Evolutionary conservation across 1,140 invertebrate genomes (phyloP).

Genomic region (Aphidius gifuensis): DNA sequence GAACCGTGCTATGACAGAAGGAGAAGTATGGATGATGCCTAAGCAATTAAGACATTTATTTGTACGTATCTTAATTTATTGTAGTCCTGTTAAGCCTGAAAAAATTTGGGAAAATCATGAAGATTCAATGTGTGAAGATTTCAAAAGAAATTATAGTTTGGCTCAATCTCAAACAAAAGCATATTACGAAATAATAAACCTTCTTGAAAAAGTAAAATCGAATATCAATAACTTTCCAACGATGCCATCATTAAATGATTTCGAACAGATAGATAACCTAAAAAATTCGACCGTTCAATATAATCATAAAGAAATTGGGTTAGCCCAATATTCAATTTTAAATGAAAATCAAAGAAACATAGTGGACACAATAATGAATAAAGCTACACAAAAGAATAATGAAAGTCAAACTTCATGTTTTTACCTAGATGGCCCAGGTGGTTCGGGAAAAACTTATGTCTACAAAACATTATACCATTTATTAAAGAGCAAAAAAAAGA

Average conservation of each 20-base stretch:
- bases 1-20: slow-evolving; percentile 16
- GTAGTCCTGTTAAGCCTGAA: slow-evolving; percentile 18
- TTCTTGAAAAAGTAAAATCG: slow-evolving; percentile 16
- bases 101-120: slow-evolving; percentile 21
- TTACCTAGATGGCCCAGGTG: too few species aligned
- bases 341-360: slow-evolving; percentile 17
- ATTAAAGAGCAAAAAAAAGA: slow-evolving; percentile 17
- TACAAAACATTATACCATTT: slow-evolving; percentile 22
- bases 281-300: slow-evolving; percentile 9
- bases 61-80: slow-evolving; percentile 22
- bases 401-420: slow-evolving; percentile 11
- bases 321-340: slow-evolving; percentile 13
- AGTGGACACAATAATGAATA: slow-evolving; percentile 9
- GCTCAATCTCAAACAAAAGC: slow-evolving; percentile 15
- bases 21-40: slow-evolving; percentile 19
- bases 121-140: slow-evolving; percentile 19
- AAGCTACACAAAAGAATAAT: background rate
- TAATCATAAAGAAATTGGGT: slow-evolving; percentile 6
- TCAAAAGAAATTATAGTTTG: background rate
- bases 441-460: too few species aligned
- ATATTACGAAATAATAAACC: slow-evolving; percentile 15
- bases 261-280: slow-evolving; percentile 27
- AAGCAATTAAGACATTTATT: slow-evolving; percentile 24
- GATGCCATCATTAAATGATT: slow-evolving; percentile 24
- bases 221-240: slow-evolving; percentile 15